These are phyloP conservation scores for Porites lobata DNA, from an alignment of 92 coral and sea anemone species.

Conservation along the genomic window DNA sequence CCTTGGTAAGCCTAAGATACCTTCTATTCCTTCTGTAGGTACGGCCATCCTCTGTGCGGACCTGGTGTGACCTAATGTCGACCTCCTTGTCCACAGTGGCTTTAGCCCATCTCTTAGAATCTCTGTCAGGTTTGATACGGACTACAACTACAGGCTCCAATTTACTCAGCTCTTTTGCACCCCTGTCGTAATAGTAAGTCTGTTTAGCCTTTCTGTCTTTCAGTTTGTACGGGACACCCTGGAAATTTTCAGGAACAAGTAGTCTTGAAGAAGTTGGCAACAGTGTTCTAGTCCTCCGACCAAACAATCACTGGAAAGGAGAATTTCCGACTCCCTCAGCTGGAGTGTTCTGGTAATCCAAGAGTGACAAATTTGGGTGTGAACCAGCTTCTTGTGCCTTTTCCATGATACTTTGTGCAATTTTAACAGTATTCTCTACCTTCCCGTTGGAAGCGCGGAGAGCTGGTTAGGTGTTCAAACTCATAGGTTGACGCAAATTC, in stretches of 20 bases:
- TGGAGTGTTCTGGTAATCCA: slow-evolving; percentile 34
- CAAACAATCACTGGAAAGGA: slow-evolving; percentile 15
- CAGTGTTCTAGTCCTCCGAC: slow-evolving; percentile 4
- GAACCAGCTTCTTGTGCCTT: slow-evolving; percentile 6
- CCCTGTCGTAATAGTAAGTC: neutral
- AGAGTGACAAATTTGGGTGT: neutral
- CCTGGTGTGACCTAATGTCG: slow-evolving; percentile 24
- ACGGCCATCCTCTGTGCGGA: slow-evolving; percentile 21
- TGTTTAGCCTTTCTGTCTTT: slow-evolving; percentile 16
- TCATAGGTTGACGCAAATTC: slow-evolving; percentile 44
- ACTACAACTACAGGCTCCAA: slow-evolving; percentile 34
- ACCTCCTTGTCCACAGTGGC: slow-evolving; percentile 33
- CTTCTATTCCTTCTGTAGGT: slow-evolving; percentile 10
- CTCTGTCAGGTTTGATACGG: neutral
- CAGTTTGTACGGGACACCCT: slow-evolving; percentile 8
- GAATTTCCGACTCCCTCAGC: slow-evolving; percentile 8
- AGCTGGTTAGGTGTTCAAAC: slow-evolving; percentile 52
- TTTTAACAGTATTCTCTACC: slow-evolving; percentile 41
- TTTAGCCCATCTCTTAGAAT: slow-evolving; percentile 10
- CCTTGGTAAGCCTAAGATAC: slow-evolving; percentile 5
- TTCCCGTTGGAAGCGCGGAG: slow-evolving; percentile 41
- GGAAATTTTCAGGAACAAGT: neutral
- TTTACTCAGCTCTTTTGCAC: slow-evolving; percentile 13
- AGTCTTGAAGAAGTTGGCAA: neutral
- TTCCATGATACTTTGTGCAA: slow-evolving; percentile 16